Evolutionary conservation across 2,888 invertebrate species (phyloP).

Genomic region (Drosophila leonis): DNA sequence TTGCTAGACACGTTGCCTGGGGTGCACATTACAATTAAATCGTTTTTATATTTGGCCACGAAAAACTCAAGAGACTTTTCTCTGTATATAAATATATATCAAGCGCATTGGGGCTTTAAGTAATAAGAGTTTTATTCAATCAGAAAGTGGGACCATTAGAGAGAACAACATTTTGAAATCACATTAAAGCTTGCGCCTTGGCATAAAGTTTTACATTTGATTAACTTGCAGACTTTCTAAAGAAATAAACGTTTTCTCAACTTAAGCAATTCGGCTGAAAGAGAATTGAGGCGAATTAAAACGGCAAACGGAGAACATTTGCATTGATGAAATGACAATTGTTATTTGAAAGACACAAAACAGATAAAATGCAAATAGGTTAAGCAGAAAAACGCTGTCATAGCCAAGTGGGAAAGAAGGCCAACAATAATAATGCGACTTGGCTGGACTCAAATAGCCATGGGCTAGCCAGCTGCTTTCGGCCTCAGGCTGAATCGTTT

Average conservation of each 20-base stretch:
- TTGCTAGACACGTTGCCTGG: constrained; percentile 14
- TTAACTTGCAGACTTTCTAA: constrained; percentile 5
- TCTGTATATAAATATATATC: no score
- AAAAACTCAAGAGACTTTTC: not conserved
- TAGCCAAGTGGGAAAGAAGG: constrained; percentile 15
- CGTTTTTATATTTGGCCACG: not conserved
- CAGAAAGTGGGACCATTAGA: not conserved
- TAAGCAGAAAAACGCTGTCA: constrained; percentile 22
- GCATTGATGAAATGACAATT: constrained; percentile 72
- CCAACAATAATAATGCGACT: constrained; percentile 36
- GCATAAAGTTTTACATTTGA: constrained; percentile 1
- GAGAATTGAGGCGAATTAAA: constrained; percentile 34
- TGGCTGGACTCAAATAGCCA: constrained; percentile 34
- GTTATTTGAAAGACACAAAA: constrained; percentile 45
- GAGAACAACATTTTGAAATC: not conserved
- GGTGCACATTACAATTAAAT: constrained; percentile 5
- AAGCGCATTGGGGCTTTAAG: not conserved
- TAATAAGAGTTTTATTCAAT: not conserved
- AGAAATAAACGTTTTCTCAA: constrained; percentile 15
- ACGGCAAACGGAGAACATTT: constrained; percentile 52
- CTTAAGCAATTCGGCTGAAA: constrained; percentile 36
- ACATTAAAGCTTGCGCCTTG: not conserved
- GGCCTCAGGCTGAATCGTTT: constrained; percentile 32
- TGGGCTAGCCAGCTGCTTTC: constrained; percentile 37
- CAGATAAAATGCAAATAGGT: constrained; percentile 52